phyloP scores from a whole-genome alignment of 2,113 vertebrate genomes.

The Xenus cinereus region DNA sequence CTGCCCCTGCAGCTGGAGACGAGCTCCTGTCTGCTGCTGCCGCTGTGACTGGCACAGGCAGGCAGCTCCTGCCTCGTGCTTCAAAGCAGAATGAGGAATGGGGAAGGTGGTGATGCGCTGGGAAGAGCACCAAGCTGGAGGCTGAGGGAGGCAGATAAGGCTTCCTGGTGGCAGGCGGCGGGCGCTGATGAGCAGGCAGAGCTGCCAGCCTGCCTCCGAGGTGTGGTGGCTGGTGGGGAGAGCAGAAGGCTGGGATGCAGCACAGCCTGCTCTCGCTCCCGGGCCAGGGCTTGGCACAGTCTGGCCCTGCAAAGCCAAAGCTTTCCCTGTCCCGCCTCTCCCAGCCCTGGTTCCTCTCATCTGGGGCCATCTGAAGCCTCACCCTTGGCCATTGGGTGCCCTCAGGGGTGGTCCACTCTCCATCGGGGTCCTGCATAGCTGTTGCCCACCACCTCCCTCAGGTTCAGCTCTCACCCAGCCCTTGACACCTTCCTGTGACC shows the following conservation, averaged over 20 bases:
- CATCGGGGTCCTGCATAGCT: neutral
- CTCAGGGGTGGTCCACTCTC: fast-evolving
- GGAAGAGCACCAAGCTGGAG: neutral
- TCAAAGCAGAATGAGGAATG: neutral
- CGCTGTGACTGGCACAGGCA: neutral
- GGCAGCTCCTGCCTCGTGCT: neutral
- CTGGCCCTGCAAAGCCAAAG: neutral
- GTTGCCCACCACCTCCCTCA: neutral
- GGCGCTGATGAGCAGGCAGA: neutral
- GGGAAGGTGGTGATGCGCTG: neutral
- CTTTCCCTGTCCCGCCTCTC: neutral
- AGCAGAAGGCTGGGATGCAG: neutral
- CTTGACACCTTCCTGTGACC: neutral
- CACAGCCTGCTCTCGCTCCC: neutral
- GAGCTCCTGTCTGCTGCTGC: neutral
- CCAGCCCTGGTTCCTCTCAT: neutral
- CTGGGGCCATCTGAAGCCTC: neutral
- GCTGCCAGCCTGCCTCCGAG: neutral
- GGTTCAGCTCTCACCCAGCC: neutral
- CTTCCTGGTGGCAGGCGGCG: fast-evolving
- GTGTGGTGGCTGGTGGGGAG: neutral
- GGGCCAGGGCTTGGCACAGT: neutral
- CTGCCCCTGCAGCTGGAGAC: neutral
- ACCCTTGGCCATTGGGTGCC: no score
- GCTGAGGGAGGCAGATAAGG: neutral